Evolutionary conservation across 2,888 invertebrate species (phyloP), one percentile per base, ranked within the genome.

Genomic region (Dynastes hyllus): DNA sequence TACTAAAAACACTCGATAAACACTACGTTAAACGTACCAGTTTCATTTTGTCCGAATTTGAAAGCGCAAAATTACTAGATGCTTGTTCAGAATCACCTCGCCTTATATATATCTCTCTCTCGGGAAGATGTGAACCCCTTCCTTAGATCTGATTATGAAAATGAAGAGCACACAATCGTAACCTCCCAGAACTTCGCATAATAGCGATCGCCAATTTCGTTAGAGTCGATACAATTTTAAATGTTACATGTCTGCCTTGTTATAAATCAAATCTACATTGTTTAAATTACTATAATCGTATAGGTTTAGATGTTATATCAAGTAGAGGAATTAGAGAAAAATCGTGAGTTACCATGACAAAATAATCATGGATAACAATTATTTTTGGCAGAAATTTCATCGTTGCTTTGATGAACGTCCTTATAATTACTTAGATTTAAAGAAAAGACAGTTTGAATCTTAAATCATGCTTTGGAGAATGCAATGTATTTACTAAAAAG

Each of bases 31-130:
- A 58, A 79, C 79, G 55, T 79, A 79, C 79, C 79, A 76, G 37
- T 76, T 79, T 79, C 79, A 79, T 79, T 76, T 76, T 76, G 75
- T 58, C 22, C 45, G 61, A 75, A 55, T 66, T 78, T 63, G 53
- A 32, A 63, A 65, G 37, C 53, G 22, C 45, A 27, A 65, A 63
- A 22, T 61, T 37, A 51, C 70, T 71, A 73, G 58, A 63, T 71
- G 55, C 51, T 65, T 13, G 27, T 32, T 1, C 45, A 37, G 32
- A 50, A 73, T 73, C 65, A 45, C 37, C 5, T 50, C 78, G 32
- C 29, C 45, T 71, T 78, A 70, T 73, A 78, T 78, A 78, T 63
- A 73, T 73, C 27, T 73, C 45, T 32, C 32, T 37, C 32, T 37
- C 32, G 32, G 2, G 51, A 11, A 73, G 70, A 65, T 53, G 70